These are phyloP conservation scores for Drosophila santomea DNA, from an alignment of 1,140 invertebrate species.

Conservation along the genomic window DNA sequence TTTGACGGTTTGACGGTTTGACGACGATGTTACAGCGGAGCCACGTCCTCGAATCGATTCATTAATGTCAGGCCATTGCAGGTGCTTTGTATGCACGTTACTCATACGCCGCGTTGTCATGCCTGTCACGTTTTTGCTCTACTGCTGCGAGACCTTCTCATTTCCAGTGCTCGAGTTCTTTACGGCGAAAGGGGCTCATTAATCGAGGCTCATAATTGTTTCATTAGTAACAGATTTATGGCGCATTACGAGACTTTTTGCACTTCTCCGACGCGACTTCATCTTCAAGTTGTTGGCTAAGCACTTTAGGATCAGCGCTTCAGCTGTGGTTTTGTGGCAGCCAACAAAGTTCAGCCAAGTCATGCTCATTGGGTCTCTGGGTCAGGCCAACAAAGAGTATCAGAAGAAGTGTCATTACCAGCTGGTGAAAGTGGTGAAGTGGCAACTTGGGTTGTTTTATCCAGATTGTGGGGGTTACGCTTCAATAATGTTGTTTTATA, in stretches of 20 bases:
- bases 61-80: conserved; percentile 47
- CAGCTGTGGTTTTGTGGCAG: conserved; percentile 19
- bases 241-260: conserved; percentile 48
- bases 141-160: neutral
- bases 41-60: conserved; percentile 61
- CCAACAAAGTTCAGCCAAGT: conserved; percentile 22
- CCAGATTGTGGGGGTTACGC: neutral
- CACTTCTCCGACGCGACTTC: conserved; percentile 37
- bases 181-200: conserved; percentile 55
- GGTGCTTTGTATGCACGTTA: conserved; percentile 61
- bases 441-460: neutral
- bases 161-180: conserved; percentile 55
- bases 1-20: neutral
- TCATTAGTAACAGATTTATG: conserved; percentile 80
- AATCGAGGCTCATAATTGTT: conserved; percentile 78
- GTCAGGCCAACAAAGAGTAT: conserved; percentile 9
- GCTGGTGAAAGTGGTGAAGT: conserved; percentile 20
- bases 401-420: conserved; percentile 49
- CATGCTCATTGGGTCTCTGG: conserved; percentile 12
- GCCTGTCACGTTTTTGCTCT: conserved; percentile 62
- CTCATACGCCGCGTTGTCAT: conserved; percentile 68
- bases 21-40: neutral
- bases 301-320: conserved; percentile 55
- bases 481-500: conserved; percentile 1
- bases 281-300: conserved; percentile 58